phyloP scores from a whole-genome alignment of 2,888 invertebrate species.

The Malacosoma neustria region DNA sequence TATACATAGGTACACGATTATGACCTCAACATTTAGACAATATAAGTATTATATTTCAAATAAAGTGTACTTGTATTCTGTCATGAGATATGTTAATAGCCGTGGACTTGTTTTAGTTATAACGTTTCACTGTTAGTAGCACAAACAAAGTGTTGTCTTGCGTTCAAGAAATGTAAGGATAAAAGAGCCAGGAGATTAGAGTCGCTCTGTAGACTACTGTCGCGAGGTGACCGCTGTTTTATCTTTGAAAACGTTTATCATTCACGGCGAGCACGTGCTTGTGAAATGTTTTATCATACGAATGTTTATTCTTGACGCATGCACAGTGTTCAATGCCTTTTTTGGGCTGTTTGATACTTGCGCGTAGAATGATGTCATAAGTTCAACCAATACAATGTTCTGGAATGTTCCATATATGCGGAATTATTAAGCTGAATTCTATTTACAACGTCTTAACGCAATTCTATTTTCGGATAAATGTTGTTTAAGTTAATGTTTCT shows the following conservation, averaged over 20 bases:
- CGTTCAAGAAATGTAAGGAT: slow-evolving; percentile 24
- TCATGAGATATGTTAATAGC: no score
- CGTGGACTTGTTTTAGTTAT: no score
- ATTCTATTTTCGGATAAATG: not conserved
- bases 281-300: slow-evolving; percentile 5
- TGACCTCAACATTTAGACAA: no score
- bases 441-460: not conserved
- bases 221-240: slow-evolving; percentile 33
- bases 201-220: slow-evolving; percentile 28
- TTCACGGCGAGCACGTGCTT: slow-evolving; percentile 28
- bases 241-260: slow-evolving; percentile 33
- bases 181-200: slow-evolving; percentile 37
- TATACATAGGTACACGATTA: no score
- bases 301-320: not conserved
- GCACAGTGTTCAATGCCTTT: slow-evolving; percentile 7
- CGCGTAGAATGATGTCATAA: slow-evolving; percentile 15
- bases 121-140: not conserved
- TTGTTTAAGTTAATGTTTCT: not conserved
- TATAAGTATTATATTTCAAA: no score
- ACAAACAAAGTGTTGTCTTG: slow-evolving; percentile 40
- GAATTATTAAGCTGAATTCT: not conserved
- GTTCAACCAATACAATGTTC: slow-evolving; percentile 8
- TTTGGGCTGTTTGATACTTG: slow-evolving; percentile 12
- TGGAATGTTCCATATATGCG: slow-evolving; percentile 6
- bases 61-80: no score